These are phyloP conservation scores for Osmoderma eremita DNA, from an alignment of 2,888 invertebrate genomes.

Conservation along the genomic window DNA sequence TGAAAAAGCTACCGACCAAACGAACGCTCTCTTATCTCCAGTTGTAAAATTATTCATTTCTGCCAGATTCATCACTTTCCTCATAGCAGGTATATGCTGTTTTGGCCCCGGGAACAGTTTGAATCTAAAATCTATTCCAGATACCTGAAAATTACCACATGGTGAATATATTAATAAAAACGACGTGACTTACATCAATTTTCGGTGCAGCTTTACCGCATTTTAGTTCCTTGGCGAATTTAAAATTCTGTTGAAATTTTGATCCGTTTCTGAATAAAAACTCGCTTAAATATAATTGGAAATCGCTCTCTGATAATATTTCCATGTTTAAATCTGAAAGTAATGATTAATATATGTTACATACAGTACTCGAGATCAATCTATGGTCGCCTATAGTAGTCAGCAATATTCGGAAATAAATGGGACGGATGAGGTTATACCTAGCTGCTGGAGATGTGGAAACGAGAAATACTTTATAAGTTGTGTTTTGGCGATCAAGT, in stretches of 20 bases:
- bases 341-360: conserved; percentile 34
- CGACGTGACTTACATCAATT: conserved; percentile 63
- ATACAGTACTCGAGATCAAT: too few species aligned
- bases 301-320: conserved; percentile 67
- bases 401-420: too few species aligned
- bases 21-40: conserved; percentile 72
- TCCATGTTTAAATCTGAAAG: conserved; percentile 64
- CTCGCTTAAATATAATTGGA: conserved; percentile 72
- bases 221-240: conserved; percentile 68
- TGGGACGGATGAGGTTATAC: too few species aligned
- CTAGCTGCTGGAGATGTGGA: too few species aligned
- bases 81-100: conserved; percentile 80
- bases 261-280: conserved; percentile 78
- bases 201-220: conserved; percentile 72
- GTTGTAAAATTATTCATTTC: conserved; percentile 69
- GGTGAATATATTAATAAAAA: background rate
- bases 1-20: conserved; percentile 75
- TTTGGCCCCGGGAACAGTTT: conserved; percentile 70
- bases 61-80: conserved; percentile 69
- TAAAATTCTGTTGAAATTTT: conserved; percentile 75
- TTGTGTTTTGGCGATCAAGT: too few species aligned
- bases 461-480: too few species aligned
- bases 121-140: conserved; percentile 74
- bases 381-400: too few species aligned
- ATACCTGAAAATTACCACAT: conserved; percentile 60